phyloP scores from a whole-genome alignment of 2,888 invertebrate species.

The Parnassius apollo region DNA sequence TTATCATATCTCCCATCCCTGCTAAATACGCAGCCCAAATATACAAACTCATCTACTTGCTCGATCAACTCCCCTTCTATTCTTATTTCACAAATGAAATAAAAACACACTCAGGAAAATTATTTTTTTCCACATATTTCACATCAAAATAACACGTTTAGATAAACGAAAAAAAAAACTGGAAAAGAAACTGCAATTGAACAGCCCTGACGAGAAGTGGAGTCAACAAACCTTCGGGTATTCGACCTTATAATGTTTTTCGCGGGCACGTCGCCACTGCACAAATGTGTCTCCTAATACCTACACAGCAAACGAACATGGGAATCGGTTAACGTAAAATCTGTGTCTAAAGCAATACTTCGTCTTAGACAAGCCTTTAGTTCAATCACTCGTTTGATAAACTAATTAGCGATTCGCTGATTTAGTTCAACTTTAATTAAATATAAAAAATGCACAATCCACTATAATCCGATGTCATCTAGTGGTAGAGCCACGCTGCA shows the following conservation, averaged over 20 bases:
- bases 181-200: neutral
- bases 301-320: conserved; percentile 5
- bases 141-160: neutral
- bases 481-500: no score
- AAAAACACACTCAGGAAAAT: no score
- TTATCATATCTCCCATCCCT: no score
- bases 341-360: neutral
- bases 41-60: no score
- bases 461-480: no score
- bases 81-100: neutral
- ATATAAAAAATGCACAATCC: no score
- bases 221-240: conserved; percentile 56
- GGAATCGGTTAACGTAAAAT: conserved; percentile 5
- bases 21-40: no score
- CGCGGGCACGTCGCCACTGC: conserved; percentile 48
- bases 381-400: no score
- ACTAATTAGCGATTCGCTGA: no score
- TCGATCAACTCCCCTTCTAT: no score
- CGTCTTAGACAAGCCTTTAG: no score
- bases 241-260: conserved; percentile 63
- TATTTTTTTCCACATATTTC: neutral
- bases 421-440: no score
- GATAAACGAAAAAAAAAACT: neutral
- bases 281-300: conserved; percentile 24
- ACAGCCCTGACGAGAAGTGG: conserved; percentile 17